These are phyloP conservation scores for Acyrthosiphon pisum DNA, from an alignment of 1,140 invertebrate genomes.

Conservation along the genomic window DNA sequence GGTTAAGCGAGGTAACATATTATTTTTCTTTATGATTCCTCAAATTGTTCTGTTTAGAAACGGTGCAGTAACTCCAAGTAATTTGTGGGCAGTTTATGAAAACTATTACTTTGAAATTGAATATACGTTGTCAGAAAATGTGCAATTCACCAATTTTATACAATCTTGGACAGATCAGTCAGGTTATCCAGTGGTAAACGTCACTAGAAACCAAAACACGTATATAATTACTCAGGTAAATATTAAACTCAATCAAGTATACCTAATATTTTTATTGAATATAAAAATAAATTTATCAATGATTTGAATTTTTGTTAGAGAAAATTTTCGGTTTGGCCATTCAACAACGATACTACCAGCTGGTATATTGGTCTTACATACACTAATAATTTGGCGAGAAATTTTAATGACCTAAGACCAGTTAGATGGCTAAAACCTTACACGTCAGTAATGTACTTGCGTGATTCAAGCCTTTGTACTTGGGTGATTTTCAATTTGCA, in stretches of 20 bases:
- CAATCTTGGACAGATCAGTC: constrained; percentile 77
- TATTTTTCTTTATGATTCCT: neutral
- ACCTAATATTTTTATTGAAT: neutral
- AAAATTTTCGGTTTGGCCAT: neutral
- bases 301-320: neutral
- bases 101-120: constrained; percentile 30
- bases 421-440: neutral
- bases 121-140: neutral
- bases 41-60: neutral
- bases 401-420: constrained; percentile 26
- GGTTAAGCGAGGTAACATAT: neutral
- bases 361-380: constrained; percentile 47
- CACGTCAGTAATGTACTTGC: neutral
- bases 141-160: constrained; percentile 66
- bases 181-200: constrained; percentile 76
- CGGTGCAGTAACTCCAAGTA: neutral
- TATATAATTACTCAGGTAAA: constrained; percentile 22
- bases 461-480: neutral
- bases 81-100: constrained; percentile 50
- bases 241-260: neutral
- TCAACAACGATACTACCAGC: neutral
- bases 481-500: constrained; percentile 56
- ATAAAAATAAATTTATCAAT: neutral
- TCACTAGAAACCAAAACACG: constrained; percentile 64
- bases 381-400: neutral